Evolutionary conservation across 2,797 vertebrate species (phyloP).

Genomic region (Rhyacichthys aspro): DNA sequence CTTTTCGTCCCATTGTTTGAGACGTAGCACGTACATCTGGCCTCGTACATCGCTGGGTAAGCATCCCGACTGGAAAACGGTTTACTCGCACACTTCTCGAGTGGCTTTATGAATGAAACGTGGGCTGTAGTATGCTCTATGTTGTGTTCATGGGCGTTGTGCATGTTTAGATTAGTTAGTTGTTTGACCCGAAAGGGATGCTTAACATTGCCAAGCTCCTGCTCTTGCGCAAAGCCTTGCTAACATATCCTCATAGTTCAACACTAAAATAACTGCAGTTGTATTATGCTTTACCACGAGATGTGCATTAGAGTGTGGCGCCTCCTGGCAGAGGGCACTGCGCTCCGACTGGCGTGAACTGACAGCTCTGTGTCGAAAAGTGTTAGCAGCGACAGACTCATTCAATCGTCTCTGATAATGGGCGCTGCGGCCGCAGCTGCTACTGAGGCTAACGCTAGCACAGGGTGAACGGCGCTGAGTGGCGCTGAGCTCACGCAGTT

Average conservation of each 20-base stretch:
- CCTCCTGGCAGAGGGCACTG: too few species aligned
- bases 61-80: constrained; percentile 8
- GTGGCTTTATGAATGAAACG: constrained; percentile 10
- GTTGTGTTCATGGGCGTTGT: background rate
- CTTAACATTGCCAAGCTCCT: constrained; percentile 13
- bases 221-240: constrained; percentile 12
- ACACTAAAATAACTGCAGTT: background rate
- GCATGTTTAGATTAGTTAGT: constrained; percentile 6
- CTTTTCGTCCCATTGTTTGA: constrained; percentile 66
- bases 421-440: constrained; percentile 16
- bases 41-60: constrained; percentile 51
- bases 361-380: too few species aligned
- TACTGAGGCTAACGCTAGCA: constrained; percentile 34
- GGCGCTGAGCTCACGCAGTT: constrained; percentile 25
- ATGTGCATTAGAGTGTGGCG: too few species aligned
- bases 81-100: too few species aligned
- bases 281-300: too few species aligned
- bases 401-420: background rate
- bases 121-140: background rate
- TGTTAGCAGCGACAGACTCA: too few species aligned
- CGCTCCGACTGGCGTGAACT: too few species aligned
- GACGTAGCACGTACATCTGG: constrained; percentile 42
- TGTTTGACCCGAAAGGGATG: constrained; percentile 26
- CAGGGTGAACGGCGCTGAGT: constrained; percentile 15
- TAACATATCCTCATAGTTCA: constrained; percentile 3